Base-by-base conservation (phyloP, 1,140 invertebrate genomes). In the Papilio glaucus region DNA sequence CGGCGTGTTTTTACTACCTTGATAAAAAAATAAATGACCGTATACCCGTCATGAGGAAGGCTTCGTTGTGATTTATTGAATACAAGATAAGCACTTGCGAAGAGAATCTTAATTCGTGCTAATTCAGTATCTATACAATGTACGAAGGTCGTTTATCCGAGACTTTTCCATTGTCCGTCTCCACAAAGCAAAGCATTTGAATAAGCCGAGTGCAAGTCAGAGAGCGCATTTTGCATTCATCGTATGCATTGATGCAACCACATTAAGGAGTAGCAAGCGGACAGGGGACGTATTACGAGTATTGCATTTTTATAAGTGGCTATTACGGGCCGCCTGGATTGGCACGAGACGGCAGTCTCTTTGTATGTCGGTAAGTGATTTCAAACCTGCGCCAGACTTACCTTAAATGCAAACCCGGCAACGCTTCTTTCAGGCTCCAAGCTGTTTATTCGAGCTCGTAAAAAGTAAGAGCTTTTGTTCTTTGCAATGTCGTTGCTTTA, bases 231-330 rank as follows among this genome's bases (percentile, higher is more conserved):
- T 84, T 61, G 76, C 80, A 89, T 87, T 89, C 86, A 87, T 85
- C 71, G 77, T 80, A 84, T 87, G 86, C 83, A 86, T 77, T 79
- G 69, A 72, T 78, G 72, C 72, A 77, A 77, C 68, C 69, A 74
- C 77, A 82, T 84, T 84, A 87, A 84, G 82, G 80, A 65, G 79
- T 80, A 85, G 87, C 84, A 82, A 82, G 83, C 85, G 84, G 74
- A 83, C 76, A 72, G 79, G 78, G 78, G 77, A 82, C 79, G 78
- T 79, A 85, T 80, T 88, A 90, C 88, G 85, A 82, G 81, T 78
- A 85, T 79, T 83, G 88, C 83, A 90, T 88, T 88, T 85, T 88
- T 88, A 88, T 86, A 82, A 87, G 79, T 61, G 72, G 77, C 80
- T 84, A 84, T 85, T 85, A 80, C 82, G 80, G 77, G 78, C 76